These are phyloP conservation scores for Vipera ursinii DNA, from an alignment of 2,797 vertebrate species.

Conservation along the genomic window DNA sequence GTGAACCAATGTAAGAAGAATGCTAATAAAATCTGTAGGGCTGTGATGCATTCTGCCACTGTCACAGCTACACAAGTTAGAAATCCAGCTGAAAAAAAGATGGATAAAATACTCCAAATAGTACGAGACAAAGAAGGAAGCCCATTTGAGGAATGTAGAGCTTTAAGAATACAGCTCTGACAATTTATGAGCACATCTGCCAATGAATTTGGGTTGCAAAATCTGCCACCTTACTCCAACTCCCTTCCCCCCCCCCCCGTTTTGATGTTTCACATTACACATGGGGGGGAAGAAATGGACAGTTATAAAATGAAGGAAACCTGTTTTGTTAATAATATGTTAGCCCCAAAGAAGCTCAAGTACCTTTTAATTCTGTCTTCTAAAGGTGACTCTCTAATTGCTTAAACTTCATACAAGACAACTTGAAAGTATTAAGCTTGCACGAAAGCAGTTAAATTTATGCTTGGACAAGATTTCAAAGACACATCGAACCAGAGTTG, in stretches of 20 bases:
- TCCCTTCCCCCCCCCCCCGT: not conserved
- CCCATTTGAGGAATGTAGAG: not conserved
- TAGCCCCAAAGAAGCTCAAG: not conserved
- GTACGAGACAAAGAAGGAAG: not conserved
- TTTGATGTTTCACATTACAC: not conserved
- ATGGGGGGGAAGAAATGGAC: not conserved
- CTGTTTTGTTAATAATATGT: not conserved
- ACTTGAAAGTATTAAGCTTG: not conserved
- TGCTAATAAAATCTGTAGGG: not conserved
- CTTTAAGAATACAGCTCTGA: not conserved
- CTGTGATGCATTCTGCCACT: not conserved
- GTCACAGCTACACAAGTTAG: not conserved
- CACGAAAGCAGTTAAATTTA: not conserved
- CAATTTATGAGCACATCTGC: not conserved
- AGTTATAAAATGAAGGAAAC: not conserved
- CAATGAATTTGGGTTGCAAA: not conserved
- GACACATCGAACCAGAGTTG: not conserved
- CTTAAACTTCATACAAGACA: not conserved
- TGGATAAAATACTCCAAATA: not conserved
- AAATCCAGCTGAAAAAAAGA: not conserved
- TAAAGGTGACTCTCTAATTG: not conserved
- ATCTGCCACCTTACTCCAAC: not conserved
- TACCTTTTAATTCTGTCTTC: not conserved
- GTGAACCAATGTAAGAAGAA: not conserved
- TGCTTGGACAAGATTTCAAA: not conserved